These are phyloP conservation scores for Apotomis capreana DNA, from an alignment of 2,888 invertebrate species.

Conservation along the genomic window DNA sequence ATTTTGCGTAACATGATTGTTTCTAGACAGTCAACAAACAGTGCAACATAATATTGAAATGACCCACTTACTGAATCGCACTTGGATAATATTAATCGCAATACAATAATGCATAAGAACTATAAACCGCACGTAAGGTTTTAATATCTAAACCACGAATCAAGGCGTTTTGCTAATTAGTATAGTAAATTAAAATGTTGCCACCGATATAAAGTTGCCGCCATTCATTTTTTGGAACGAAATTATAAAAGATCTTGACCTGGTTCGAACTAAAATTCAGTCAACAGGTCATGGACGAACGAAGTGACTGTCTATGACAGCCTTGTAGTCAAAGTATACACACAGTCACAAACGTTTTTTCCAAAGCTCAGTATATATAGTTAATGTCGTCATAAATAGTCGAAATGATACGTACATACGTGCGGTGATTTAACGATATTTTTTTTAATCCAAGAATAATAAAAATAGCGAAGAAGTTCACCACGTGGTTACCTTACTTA, in stretches of 20 bases:
- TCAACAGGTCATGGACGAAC: constrained; percentile 81
- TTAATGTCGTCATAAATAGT: constrained; percentile 38
- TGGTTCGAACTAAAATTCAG: constrained; percentile 76
- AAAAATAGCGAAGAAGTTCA: constrained; percentile 19
- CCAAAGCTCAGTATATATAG: constrained; percentile 52
- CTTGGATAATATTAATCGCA: too few species aligned
- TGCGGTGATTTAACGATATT: background rate
- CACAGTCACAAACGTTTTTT: constrained; percentile 63
- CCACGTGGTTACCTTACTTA: constrained; percentile 8
- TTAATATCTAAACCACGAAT: background rate
- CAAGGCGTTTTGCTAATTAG: constrained; percentile 26
- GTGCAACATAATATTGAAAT: too few species aligned
- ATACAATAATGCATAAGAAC: too few species aligned
- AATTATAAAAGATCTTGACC: constrained; percentile 80
- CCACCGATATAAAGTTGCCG: constrained; percentile 46
- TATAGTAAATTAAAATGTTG: constrained; percentile 43
- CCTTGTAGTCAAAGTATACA: constrained; percentile 67
- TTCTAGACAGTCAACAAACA: too few species aligned
- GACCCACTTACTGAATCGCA: too few species aligned
- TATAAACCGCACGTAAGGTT: too few species aligned
- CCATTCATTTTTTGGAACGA: constrained; percentile 69
- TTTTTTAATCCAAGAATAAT: background rate
- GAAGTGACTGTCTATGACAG: constrained; percentile 78
- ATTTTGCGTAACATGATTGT: too few species aligned
- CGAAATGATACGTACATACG: background rate